Base-by-base conservation (phyloP, 2,113 vertebrate species). In the Solenodon paradoxus region DNA sequence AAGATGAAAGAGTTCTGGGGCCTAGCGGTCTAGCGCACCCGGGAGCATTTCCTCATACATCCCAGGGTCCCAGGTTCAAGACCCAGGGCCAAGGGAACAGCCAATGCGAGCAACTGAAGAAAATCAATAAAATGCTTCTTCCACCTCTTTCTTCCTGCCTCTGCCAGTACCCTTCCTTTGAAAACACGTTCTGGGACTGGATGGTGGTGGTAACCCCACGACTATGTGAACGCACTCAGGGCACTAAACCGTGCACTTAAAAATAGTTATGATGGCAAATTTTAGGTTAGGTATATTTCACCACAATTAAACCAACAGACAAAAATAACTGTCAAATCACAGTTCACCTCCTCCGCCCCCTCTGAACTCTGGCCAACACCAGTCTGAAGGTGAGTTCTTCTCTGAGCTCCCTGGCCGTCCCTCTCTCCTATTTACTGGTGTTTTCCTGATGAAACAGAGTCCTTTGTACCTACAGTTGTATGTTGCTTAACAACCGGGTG, bases 381-480 rank as follows among this genome's bases (percentile, higher is more conserved):
- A 47, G 7, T 30, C 24, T 7, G 28, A 9, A 49, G 42, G 63
- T 15, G 55, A 30, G 22, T 80, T 80, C 53, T 16, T 30, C 42
- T 47, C 53, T 3, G 28, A 79, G n/a, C 22, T 35, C 74, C 28
- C 51, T 16, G 77, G 64, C 24, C 53, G 16, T 35, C 22, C 28
- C 64, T 30, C 49, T 3, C 40, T 42, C 42, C 20, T 61, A 53
- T 20, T 40, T 30, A 15, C 15, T 47, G 40, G 51, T 35, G 55
- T 22, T 80, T 30, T n/a, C 20, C 4, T 5, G 30, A 79, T 1
- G 4, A 47, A 11, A 7, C 74, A 35, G 35, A 53, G n/a, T 45
- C 57, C 5, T 0, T 20, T 11, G 30, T 26, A 5, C 20, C 49
- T 11, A 45, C n/a, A n/a, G n/a, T n/a, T n/a, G n/a, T n/a, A n/a